Percentiles rank a stretch among this genome's conserved stretches.
phyloP scores from a whole-genome alignment of 2,888 invertebrate genomes.

The Nesidiocoris tenuis region DNA sequence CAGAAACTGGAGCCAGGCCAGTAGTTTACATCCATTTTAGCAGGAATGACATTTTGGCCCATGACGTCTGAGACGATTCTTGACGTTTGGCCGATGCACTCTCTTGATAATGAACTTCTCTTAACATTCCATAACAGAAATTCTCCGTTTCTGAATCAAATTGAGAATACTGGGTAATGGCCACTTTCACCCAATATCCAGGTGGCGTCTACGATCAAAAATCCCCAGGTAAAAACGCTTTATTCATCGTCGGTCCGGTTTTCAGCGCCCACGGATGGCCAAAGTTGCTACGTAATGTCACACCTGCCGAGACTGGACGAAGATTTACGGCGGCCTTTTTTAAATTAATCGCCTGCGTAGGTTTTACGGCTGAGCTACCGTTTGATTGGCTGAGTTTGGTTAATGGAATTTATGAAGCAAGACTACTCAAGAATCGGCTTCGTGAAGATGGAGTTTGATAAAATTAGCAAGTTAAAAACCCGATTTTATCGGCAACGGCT shows the following conservation, averaged over 20 bases:
- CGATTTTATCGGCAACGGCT: too few species aligned
- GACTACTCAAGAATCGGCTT: background rate
- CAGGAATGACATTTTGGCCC: too few species aligned
- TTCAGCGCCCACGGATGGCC: background rate
- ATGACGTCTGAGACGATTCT: too few species aligned
- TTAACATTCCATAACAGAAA: too few species aligned
- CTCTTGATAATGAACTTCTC: too few species aligned
- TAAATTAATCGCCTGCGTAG: background rate
- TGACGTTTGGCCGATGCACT: too few species aligned
- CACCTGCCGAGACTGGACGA: background rate
- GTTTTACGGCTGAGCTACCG: background rate
- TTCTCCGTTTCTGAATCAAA: too few species aligned
- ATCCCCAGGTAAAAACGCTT: background rate
- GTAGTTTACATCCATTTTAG: too few species aligned
- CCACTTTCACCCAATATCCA: too few species aligned
- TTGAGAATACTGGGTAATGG: too few species aligned
- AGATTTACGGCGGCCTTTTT: background rate
- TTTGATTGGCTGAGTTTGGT: background rate
- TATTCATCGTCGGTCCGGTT: background rate
- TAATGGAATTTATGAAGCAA: background rate
- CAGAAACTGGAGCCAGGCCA: too few species aligned
- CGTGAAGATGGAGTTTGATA: background rate
- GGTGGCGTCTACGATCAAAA: too few species aligned
- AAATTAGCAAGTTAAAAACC: background rate
- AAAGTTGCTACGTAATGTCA: background rate